These are phyloP conservation scores for Ranitomeya variabilis DNA, from an alignment of 2,113 vertebrate species.

Conservation along the genomic window DNA sequence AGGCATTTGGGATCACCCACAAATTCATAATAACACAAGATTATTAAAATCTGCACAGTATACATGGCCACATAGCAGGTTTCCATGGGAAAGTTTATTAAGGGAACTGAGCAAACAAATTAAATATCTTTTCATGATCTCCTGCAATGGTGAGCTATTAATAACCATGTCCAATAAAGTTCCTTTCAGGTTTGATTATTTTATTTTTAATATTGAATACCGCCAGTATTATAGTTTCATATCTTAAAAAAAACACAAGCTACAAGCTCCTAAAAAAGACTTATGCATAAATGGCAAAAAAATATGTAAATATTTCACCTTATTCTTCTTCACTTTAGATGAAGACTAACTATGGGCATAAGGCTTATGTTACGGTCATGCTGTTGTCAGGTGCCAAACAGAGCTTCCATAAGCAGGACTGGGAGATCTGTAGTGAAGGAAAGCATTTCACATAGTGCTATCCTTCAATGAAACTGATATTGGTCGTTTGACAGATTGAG, in stretches of 20 bases:
- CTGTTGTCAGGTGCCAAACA: too few relatives aligned
- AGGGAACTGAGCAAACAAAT: constrained; percentile 19
- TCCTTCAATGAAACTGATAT: too few relatives aligned
- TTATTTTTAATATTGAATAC: background rate
- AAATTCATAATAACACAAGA: constrained; percentile 34
- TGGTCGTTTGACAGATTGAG: too few relatives aligned
- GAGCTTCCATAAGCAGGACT: too few relatives aligned
- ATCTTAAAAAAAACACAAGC: background rate
- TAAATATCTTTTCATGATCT: constrained; percentile 2
- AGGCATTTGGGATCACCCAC: constrained; percentile 31
- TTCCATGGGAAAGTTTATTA: constrained; percentile 35
- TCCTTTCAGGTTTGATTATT: background rate
- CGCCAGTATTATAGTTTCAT: background rate
- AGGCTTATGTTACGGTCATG: too few relatives aligned
- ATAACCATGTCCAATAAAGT: background rate
- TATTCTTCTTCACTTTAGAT: background rate
- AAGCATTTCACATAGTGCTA: too few relatives aligned
- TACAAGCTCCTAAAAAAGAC: background rate
- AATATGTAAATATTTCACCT: background rate
- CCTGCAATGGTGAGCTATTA: background rate
- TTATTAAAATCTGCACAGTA: constrained; percentile 28
- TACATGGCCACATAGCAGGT: background rate
- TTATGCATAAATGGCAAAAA: background rate
- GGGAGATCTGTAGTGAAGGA: too few relatives aligned
- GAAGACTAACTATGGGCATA: background rate